Evolutionary conservation across 2,113 vertebrate genomes (phyloP), one percentile per base, ranked within the genome.

Genomic region (Spermophilus dauricus): DNA sequence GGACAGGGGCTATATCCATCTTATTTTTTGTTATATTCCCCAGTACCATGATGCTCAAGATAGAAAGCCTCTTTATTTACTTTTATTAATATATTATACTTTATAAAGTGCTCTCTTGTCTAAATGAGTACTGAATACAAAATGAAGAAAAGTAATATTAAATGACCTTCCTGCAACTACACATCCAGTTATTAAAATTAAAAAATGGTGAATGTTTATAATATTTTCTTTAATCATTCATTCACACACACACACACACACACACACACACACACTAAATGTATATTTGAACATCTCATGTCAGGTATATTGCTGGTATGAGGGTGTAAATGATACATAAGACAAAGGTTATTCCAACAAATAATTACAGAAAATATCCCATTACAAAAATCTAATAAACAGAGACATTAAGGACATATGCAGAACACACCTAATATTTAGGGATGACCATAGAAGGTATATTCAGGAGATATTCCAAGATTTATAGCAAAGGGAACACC

Each of bases 121-220:
- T 56, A 93, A 88, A 91, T 86, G 88, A 77, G 24, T 73, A 87
- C 56, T 69, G 32, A 87, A 84, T 69, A 93, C 10, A 84, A 92
- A 96, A 51, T 81, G 42, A 95, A 39, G 65, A 95, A 86, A 89
- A 67, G 34, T 83, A 82, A 39, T 37, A 90, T 34, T 90, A 94
- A 92, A 93, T 88, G n/a, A 78, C 5, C n/a, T 75, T 48, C n/a
- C 51, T 85, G 20, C 5, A 94, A 89, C 63, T 67, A 84, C 39
- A 65, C 56, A 84, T 51, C 58, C 24, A 78, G 45, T 73, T 86
- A 86, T 24, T 90, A 69, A 83, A 91, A 78, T 78, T 45, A 37
- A 56, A 69, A 81, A 91, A 81, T 73, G 16, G 56, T 48, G 83
- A 93, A 73, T 24, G 80, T 32, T 56, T 73, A 65, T 76, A 70